Evolutionary conservation across 2,888 invertebrate species (phyloP).

Genomic region (Pantelozetes paolii): DNA sequence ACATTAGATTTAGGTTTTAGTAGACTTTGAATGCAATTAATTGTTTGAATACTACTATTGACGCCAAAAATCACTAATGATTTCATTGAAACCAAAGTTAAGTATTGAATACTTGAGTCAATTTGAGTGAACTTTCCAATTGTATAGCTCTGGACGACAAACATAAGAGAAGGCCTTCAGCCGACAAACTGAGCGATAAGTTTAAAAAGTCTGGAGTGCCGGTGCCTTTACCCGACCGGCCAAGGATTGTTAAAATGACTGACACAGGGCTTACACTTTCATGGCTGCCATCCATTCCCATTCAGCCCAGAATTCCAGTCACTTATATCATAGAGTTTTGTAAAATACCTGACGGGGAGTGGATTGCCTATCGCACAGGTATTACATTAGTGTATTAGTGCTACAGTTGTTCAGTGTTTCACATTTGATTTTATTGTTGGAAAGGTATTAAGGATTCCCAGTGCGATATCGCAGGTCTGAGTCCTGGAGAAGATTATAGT

Average conservation of each 20-base stretch:
- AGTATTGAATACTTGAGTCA: conserved; percentile 1
- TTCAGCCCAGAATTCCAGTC: conserved; percentile 79
- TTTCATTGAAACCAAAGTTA: conserved; percentile 5
- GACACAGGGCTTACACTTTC: conserved; percentile 80
- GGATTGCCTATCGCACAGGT: conserved; percentile 81
- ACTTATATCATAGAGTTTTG: conserved; percentile 94
- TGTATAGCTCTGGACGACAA: conserved; percentile 27
- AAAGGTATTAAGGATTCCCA: conserved; percentile 71
- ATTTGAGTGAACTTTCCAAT: conserved; percentile 11
- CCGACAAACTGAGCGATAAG: conserved; percentile 6
- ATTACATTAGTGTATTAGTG: conserved; percentile 25
- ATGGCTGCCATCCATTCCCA: conserved; percentile 89
- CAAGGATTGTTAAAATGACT: conserved; percentile 87
- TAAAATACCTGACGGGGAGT: conserved; percentile 83
- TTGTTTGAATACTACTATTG: not conserved
- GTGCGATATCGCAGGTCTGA: conserved; percentile 81
- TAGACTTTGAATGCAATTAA: conserved; percentile 22
- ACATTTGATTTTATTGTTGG: not conserved
- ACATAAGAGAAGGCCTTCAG: conserved; percentile 23
- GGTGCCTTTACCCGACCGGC: conserved; percentile 79
- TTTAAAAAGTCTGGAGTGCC: conserved; percentile 62
- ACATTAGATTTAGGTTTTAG: not conserved
- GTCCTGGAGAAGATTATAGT: conserved; percentile 89
- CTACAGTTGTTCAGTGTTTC: conserved; percentile 24
- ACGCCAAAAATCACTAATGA: not conserved